Evolutionary conservation across 2,797 vertebrate species (phyloP), one percentile per base, ranked within the genome.

Genomic region (Anguilla pacifica): DNA sequence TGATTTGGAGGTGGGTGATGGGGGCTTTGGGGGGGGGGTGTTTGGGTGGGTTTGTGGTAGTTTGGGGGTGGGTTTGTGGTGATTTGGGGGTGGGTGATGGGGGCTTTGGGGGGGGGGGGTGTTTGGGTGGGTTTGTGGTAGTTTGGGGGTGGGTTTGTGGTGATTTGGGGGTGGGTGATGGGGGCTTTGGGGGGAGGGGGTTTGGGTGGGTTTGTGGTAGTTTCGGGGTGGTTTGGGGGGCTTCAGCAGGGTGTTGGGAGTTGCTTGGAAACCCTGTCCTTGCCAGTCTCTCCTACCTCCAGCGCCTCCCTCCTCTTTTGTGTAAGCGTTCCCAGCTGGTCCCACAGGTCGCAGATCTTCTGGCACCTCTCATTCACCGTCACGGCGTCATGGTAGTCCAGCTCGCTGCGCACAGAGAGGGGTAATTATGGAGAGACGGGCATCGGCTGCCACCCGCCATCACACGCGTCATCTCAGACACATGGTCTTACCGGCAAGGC

Each of bases 341-440:
- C 99, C 99, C 98, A 99, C 93, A 99, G 96, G 94, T 99, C 99
- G 92, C 99, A 99, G 92, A 99, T 99, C 91, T 97, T 98, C 95
- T 99, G 99, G 94, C 98, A 99, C 86, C 98, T 96, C 77, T 97
- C 96, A 90, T 99, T 99, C 88, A 99, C 95, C 89, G 97, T 97
- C 90, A 97, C 97, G 82, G 98, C 97, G 6, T 98, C 98, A 0
- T 98, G 95, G 92, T 98, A 99, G 91, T 99, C 98, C 94, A 99
- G 93, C 90, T 99, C 99, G 96, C 99, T 99, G 89, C 11, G 59
- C 89, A 89, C 90, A 87, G 86, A 67, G n/a, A 90, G 89, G 70
- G 90, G 90, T 57, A 19, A 79, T 84, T 46, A 74, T 51, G 77
- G 13, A 22, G 1, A 70, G 17, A 64, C 7, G 55, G 57, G 28